Evolutionary conservation across 2,113 vertebrate genomes (phyloP).

Genomic region (Dicerorhinus sumatrensis): DNA sequence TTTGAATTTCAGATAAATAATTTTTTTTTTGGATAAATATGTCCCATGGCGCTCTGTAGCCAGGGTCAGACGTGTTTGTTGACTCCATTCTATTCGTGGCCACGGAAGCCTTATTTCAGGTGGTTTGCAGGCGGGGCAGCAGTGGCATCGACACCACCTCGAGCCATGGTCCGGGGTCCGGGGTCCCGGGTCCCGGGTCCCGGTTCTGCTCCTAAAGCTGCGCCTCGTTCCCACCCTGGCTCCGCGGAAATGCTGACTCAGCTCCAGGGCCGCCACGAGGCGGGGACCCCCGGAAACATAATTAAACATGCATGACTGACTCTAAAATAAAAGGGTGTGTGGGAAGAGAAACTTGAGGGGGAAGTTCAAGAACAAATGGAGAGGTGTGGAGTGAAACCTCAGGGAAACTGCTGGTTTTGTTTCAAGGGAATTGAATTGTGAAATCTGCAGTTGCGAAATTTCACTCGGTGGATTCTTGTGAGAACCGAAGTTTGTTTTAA

Average conservation of each 20-base stretch:
- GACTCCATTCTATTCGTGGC: not conserved
- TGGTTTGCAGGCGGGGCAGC: not conserved
- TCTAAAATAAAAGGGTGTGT: conserved; percentile 56
- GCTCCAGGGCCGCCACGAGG: not conserved
- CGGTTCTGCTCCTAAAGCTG: not conserved
- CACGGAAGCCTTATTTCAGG: not conserved
- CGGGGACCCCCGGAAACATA: conserved; percentile 56
- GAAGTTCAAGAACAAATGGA: conserved; percentile 59
- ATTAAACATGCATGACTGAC: conserved; percentile 48
- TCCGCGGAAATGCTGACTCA: conserved; percentile 6
- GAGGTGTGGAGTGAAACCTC: conserved; percentile 74
- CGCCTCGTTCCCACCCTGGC: not conserved
- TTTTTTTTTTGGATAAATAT: not conserved
- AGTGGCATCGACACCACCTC: conserved; percentile 60
- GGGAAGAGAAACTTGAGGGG: conserved; percentile 69
- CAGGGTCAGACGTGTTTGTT: not conserved
- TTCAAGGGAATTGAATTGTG: conserved; percentile 74
- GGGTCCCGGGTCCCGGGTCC: too few species aligned
- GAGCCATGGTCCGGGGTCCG: not conserved
- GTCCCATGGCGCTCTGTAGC: not conserved
- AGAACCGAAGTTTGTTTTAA: conserved; percentile 68
- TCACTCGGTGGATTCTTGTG: conserved; percentile 58
- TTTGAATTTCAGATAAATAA: conserved; percentile 34
- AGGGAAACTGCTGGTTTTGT: conserved; percentile 74
- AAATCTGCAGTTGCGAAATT: conserved; percentile 74